These are phyloP conservation scores for Valencia hispanica DNA, from an alignment of 2,797 vertebrate genomes.

Conservation along the genomic window DNA sequence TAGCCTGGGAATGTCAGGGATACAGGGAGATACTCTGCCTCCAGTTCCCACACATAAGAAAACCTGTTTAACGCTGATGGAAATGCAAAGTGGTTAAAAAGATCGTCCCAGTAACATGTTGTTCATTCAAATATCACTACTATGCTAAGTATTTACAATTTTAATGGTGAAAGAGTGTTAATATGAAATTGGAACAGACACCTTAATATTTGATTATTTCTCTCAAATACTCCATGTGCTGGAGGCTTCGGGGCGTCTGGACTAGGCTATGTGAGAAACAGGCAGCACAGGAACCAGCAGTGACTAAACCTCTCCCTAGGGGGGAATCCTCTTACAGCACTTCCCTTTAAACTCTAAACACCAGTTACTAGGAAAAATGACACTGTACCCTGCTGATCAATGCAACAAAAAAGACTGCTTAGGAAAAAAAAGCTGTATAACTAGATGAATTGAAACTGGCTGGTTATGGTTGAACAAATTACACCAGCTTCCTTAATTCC, in stretches of 20 bases:
- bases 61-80: conserved; percentile 40
- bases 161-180: neutral
- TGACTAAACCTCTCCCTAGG: conserved; percentile 59
- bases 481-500: conserved; percentile 17
- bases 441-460: conserved; percentile 41
- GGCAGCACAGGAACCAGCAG: conserved; percentile 37
- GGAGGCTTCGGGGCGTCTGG: conserved; percentile 33
- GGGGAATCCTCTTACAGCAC: conserved; percentile 75
- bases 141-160: neutral
- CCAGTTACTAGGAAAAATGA: conserved; percentile 54
- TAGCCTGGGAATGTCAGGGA: conserved; percentile 42
- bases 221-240: conserved; percentile 35
- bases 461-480: conserved; percentile 27
- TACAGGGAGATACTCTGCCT: conserved; percentile 34
- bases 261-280: conserved; percentile 69
- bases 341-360: conserved; percentile 59
- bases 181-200: conserved; percentile 10
- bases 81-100: conserved; percentile 55
- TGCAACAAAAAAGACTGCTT: conserved; percentile 48
- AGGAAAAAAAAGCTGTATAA: conserved; percentile 30
- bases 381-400: conserved; percentile 54
- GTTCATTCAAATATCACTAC: neutral
- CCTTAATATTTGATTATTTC: conserved; percentile 54
- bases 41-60: conserved; percentile 21
- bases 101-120: neutral